Evolutionary conservation across 2,113 vertebrate species (phyloP).

Genomic region (Passerina amoena): DNA sequence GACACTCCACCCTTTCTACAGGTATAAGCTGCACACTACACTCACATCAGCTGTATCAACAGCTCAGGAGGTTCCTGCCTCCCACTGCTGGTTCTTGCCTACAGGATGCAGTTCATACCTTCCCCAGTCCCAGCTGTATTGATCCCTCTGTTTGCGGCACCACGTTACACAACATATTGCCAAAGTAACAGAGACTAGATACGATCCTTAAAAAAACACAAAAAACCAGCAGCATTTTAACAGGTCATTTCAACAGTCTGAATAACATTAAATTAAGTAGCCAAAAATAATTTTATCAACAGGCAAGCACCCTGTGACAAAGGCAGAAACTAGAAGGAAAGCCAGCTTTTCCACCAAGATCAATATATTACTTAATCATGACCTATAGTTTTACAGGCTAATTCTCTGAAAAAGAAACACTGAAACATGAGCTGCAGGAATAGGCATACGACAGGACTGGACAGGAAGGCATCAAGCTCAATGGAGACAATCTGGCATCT

Average conservation of each 20-base stretch:
- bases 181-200: neutral
- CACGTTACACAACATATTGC: neutral
- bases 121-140: neutral
- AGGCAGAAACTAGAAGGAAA: neutral
- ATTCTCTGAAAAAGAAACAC: neutral
- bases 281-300: neutral
- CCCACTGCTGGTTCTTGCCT: neutral
- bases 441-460: rapidly evolving
- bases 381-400: neutral
- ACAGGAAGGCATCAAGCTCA: neutral
- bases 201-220: neutral
- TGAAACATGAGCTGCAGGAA: neutral
- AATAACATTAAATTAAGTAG: neutral
- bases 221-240: neutral
- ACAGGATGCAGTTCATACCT: neutral
- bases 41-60: neutral
- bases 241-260: neutral
- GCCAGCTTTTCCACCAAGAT: neutral
- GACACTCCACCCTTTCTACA: neutral
- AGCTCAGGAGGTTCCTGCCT: neutral
- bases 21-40: neutral
- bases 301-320: neutral
- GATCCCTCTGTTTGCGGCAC: neutral
- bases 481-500: neutral
- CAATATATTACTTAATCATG: neutral